phyloP scores from a whole-genome alignment of 2,797 vertebrate genomes.

The Thunnus albacares region DNA sequence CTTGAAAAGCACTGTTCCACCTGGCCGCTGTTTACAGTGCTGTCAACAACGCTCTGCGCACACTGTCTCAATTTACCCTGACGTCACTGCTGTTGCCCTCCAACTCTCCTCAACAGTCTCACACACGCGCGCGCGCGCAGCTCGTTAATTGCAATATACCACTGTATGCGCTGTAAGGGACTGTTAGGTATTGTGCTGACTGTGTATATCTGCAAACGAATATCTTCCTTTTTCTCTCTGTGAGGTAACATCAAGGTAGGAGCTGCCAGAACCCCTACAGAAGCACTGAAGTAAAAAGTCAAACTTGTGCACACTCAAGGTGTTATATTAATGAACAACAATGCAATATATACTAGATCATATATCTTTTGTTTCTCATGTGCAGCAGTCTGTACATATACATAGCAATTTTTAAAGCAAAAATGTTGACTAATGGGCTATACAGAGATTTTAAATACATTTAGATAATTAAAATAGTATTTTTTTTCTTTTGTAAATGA shows the following conservation, averaged over 20 bases:
- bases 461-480: no score
- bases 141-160: conserved; percentile 60
- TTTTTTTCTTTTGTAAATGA: no score
- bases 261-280: background rate
- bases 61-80: conserved; percentile 72
- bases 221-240: conserved; percentile 27
- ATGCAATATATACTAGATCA: background rate
- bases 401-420: background rate
- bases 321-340: conserved; percentile 2
- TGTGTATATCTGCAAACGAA: conserved; percentile 41
- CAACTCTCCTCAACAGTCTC: conserved; percentile 64
- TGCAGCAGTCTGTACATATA: background rate
- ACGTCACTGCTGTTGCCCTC: conserved; percentile 67
- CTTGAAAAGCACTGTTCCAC: conserved; percentile 74
- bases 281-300: background rate
- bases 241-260: background rate
- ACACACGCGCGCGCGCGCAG: conserved; percentile 14
- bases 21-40: conserved; percentile 74
- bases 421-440: no score
- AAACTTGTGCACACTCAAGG: background rate
- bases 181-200: conserved; percentile 52
- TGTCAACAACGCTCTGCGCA: conserved; percentile 73
- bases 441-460: no score
- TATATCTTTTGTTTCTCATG: background rate
- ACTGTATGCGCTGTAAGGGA: conserved; percentile 28